phyloP scores from a whole-genome alignment of 2,113 vertebrate species.

The Onychostoma macrolepis region DNA sequence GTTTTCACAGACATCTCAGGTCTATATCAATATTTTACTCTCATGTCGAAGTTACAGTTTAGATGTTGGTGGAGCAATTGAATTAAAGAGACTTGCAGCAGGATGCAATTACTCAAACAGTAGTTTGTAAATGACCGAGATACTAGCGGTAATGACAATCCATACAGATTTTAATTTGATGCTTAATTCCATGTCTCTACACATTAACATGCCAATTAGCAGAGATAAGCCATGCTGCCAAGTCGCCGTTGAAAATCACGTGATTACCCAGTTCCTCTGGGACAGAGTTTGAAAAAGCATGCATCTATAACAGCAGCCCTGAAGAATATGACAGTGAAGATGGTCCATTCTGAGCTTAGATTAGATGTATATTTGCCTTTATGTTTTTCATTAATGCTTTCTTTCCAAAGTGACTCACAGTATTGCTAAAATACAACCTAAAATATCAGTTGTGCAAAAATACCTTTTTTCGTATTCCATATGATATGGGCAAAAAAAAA shows the following conservation, averaged over 20 bases:
- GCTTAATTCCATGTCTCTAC: conserved; percentile 6
- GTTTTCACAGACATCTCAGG: not conserved
- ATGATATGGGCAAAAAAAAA: not conserved
- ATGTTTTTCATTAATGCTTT: conserved; percentile 12
- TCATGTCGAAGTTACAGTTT: not conserved
- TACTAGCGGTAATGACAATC: not conserved
- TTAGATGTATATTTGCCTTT: not conserved
- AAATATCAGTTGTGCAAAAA: not conserved
- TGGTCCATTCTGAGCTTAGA: conserved; percentile 12
- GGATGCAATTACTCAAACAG: conserved; percentile 11
- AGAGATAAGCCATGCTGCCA: not conserved
- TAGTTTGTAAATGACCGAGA: conserved; percentile 18
- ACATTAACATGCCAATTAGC: conserved; percentile 23
- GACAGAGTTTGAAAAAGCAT: not conserved
- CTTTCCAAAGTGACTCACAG: not conserved
- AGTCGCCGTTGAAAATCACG: not conserved
- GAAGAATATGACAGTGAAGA: not conserved
- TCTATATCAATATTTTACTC: not conserved
- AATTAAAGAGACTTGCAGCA: not conserved
- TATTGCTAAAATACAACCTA: not conserved
- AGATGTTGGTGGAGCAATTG: not conserved
- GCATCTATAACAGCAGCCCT: not conserved
- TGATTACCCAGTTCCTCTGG: not conserved
- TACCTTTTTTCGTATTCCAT: not conserved
- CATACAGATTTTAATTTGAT: conserved; percentile 21